Evolutionary conservation across 2,888 invertebrate species (phyloP), one percentile per base, ranked within the genome.

Genomic region (Melolontha melolontha): DNA sequence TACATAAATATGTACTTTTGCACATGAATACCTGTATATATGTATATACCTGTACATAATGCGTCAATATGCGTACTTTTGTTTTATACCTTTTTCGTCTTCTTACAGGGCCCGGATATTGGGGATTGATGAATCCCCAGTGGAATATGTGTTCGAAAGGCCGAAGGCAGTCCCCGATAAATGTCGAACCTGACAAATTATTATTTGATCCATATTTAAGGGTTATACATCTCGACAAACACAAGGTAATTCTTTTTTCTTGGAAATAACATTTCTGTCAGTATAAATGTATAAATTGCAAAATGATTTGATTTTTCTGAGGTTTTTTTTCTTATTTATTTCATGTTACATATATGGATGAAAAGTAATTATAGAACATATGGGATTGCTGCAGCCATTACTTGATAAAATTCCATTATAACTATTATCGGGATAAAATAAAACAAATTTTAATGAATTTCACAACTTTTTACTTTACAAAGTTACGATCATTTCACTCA

Each of bases 71-170:
- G 49, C 49, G 17, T 12, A 59, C 17, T 59, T 42, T 55, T 44
- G 34, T 50, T 44, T 40, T 57, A 27, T 64, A 47, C 51, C 27
- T 65, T 68, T 71, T 70, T 70, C 73, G 73, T 72, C 71, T 75
- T 76, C 71, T 86, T 85, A 1, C 87, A 96, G 98, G 98, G 85
- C 97, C 98, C 55, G 93, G 94, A 67, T 98, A 97, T 86, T 98
- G 98, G 98, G 98, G 98, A 68, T 89, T 97, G 75, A 95, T 98
- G 86, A 98, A 98, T 87, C 96, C 96, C 11, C 96, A 97, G 83
- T 98, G 98, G 98, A 93, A 92, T 80, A 92, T 98, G 89, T 98
- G 98, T 87, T 95, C 93, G 85, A 96, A 96, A 84, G 98, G 98
- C 51, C 89, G 95, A 71, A 89, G 97, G 72, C 98, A 98, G 85